phyloP scores from a whole-genome alignment of 1,140 invertebrate genomes.

The fruit fly (Drosophila melanogaster) region Release_6_plus_ISO1_MT NC_004354.4:16846001-16846500 shows the following conservation, averaged over 20 bases:
- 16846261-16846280: conserved; percentile 50
- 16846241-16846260: conserved; percentile 42
- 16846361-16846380: conserved; percentile 41
- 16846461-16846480: conserved; percentile 1
- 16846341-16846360: conserved; percentile 60
- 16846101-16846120: conserved; percentile 37
- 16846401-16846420: conserved; percentile 53
- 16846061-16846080: conserved; percentile 74
- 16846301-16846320: conserved; percentile 26
- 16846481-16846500: conserved; percentile 57
- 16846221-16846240: not conserved
- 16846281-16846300: conserved; percentile 59
- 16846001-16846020: conserved; percentile 66
- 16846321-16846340: conserved; percentile 50
- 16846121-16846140: conserved; percentile 71
- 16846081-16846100: conserved; percentile 67
- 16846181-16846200: conserved; percentile 66
- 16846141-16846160: conserved; percentile 67
- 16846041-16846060: conserved; percentile 56
- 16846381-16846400: conserved; percentile 33
- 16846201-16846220: conserved; percentile 52
- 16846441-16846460: conserved; percentile 38
- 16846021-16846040: conserved; percentile 59
- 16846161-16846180: conserved; percentile 51
- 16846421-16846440: conserved; percentile 54